Evolutionary conservation across 1,140 invertebrate species (phyloP), one percentile per base, ranked within the genome.

Genomic region (Papilio aristodemus): DNA sequence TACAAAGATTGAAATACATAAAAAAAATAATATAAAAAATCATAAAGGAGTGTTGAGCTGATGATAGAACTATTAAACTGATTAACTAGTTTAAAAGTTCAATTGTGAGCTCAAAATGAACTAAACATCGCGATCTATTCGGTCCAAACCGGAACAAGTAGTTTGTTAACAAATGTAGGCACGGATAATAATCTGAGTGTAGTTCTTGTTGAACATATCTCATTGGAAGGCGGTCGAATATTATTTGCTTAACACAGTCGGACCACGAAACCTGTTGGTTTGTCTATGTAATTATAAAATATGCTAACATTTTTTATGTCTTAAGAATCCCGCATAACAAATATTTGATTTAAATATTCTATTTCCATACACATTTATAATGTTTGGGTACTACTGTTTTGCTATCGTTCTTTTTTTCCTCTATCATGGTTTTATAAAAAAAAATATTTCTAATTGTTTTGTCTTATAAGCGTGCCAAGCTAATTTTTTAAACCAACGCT

Each of bases 271-370:
- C 63, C 41, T 66, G 46, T 54, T 54, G 27, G 58, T 59, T 59
- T 59, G 62, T 41, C 60, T 41, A 13, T 17, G 60, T 66, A 36
- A 66, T 66, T 66, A 50, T 37, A 66, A 66, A 66, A 46, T 50
- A 50, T 50, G 63, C 63, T 37, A 19, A 66, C 63, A 50, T 36
- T 66, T 66, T 64, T 46, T 66, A 41, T 43, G 39, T 46, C 39
- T 32, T 46, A 36, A n/a, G 63, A 66, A 32, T n/a, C 39, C 38
- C 62, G 62, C 22, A 50, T 6, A 66, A 50, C 41, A 66, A 66
- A 66, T 66, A 66, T 66, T 66, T 25, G 36, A 66, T 66, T 50
- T 66, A 50, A 66, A 66, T 25, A 66, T 66, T 46, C 19, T 43
- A 38, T 27, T 43, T 41, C 22, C 14, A 63, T 43, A 41, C 37